A percentile compares a stretch with the other conserved stretches of the same genome.
These are phyloP conservation scores for Diadema setosum DNA, from an alignment of 35 echinoderm and acorn worm species.

Conservation along the genomic window DNA sequence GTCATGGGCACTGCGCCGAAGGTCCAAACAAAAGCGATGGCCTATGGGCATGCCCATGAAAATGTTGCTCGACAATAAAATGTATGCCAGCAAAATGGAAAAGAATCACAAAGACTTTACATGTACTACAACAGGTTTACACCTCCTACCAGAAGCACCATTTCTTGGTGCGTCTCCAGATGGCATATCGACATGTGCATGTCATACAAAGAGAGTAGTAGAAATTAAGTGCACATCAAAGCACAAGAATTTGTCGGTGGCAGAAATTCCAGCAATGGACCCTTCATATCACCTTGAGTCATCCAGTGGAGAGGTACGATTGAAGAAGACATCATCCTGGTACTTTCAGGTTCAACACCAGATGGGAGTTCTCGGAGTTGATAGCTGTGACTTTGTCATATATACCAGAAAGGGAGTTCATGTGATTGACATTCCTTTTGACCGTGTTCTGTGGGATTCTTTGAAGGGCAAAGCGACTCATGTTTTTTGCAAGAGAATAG, in stretches of 20 bases:
- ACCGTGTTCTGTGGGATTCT: background rate
- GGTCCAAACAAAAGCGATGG: background rate
- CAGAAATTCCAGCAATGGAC: background rate
- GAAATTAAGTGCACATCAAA: background rate
- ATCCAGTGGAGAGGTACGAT: background rate
- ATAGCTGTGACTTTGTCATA: background rate
- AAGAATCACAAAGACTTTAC: constrained; percentile 16
- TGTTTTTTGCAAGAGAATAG: background rate
- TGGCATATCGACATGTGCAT: constrained; percentile 16
- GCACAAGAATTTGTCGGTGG: no score
- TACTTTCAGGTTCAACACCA: background rate
- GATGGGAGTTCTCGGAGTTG: background rate
- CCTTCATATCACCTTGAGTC: background rate
- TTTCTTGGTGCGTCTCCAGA: constrained; percentile 44
- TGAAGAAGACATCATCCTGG: background rate
- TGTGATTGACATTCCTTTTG: background rate
- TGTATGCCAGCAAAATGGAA: constrained; percentile 4
- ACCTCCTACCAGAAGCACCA: constrained; percentile 5
- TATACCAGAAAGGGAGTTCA: background rate
- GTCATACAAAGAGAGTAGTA: background rate
- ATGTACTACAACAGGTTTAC: background rate
- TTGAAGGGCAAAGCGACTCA: background rate
- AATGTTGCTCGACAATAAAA: background rate
- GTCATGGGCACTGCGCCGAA: constrained; percentile 5
- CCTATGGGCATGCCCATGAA: background rate